Evolutionary conservation across 2,113 vertebrate genomes (phyloP).

Genomic region (Serinus canaria): DNA sequence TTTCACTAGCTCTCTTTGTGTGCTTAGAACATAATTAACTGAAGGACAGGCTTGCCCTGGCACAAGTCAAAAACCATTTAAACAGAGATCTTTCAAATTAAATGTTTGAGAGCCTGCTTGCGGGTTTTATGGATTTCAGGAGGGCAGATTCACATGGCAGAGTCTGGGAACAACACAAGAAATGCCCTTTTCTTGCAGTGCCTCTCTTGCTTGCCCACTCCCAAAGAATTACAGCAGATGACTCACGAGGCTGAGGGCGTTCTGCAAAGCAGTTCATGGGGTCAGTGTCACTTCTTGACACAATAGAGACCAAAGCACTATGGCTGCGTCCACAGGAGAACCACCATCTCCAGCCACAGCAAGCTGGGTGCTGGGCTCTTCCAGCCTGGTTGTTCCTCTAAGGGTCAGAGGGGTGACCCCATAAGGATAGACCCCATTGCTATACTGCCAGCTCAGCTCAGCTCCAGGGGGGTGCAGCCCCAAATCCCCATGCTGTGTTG

Average conservation of each 20-base stretch:
- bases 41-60: conserved; percentile 45
- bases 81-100: conserved; percentile 56
- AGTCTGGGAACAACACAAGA: conserved; percentile 6
- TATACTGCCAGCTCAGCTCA: background rate
- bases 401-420: background rate
- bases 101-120: conserved; percentile 40
- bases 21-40: conserved; percentile 49
- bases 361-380: background rate
- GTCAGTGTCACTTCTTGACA: background rate
- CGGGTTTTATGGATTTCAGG: conserved; percentile 21
- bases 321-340: background rate
- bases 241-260: background rate
- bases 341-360: background rate
- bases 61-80: conserved; percentile 32
- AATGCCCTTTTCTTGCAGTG: background rate
- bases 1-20: conserved; percentile 51
- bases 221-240: background rate
- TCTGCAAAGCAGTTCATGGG: background rate
- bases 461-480: background rate
- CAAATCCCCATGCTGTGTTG: background rate
- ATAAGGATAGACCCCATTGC: background rate
- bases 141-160: conserved; percentile 53
- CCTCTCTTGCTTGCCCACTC: background rate
- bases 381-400: background rate
- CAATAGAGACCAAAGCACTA: background rate